Evolutionary conservation across 1,140 invertebrate genomes (phyloP).

Genomic region (Diploscapter pachys): DNA sequence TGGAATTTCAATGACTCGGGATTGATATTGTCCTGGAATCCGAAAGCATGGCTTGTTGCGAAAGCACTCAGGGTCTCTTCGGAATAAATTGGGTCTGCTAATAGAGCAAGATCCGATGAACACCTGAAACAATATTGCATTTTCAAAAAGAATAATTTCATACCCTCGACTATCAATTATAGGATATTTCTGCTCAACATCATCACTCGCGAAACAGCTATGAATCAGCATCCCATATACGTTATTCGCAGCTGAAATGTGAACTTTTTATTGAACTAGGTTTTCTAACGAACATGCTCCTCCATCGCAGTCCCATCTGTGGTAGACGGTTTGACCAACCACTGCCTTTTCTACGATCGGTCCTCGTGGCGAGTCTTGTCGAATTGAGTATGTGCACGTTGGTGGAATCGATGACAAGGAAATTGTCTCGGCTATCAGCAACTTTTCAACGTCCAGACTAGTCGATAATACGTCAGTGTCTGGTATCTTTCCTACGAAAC

Average conservation of each 20-base stretch:
- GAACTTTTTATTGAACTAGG: background rate
- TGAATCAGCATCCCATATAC: constrained; percentile 33
- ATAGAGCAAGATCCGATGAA: constrained; percentile 26
- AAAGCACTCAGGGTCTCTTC: constrained; percentile 34
- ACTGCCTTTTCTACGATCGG: constrained; percentile 24
- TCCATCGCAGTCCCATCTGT: constrained; percentile 43
- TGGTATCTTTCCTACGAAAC: constrained; percentile 21
- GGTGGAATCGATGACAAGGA: constrained; percentile 30
- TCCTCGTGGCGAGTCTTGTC: constrained; percentile 33
- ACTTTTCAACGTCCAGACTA: constrained; percentile 21
- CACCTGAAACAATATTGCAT: constrained; percentile 24
- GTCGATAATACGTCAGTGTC: constrained; percentile 25
- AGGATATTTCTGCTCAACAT: constrained; percentile 36
- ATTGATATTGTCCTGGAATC: constrained; percentile 16
- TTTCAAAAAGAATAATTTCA: background rate
- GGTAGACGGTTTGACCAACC: constrained; percentile 37
- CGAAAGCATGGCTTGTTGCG: constrained; percentile 31
- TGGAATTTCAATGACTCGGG: constrained; percentile 19
- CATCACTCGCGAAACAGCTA: constrained; percentile 37
- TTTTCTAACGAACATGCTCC: constrained; percentile 7
- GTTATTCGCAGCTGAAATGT: constrained; percentile 30
- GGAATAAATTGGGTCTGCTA: constrained; percentile 28
- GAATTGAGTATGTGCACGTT: constrained; percentile 37
- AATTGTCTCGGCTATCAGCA: constrained; percentile 33
- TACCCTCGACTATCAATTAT: constrained; percentile 36